phyloP scores from a whole-genome alignment of 1,140 invertebrate genomes.

The Saccostrea glomerata region DNA sequence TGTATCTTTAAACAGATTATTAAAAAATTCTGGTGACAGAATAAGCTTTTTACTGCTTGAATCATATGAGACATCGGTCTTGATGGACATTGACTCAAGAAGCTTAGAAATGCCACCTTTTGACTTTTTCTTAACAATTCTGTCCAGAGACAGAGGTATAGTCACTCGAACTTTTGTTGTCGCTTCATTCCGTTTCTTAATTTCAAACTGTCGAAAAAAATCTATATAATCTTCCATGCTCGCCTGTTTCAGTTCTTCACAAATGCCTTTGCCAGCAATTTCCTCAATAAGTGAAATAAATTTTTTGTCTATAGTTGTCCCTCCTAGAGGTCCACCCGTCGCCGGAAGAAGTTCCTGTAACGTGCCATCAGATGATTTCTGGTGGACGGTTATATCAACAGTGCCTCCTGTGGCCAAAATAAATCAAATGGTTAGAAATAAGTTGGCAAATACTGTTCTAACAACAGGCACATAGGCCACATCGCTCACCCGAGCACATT shows the following conservation, averaged over 20 bases:
- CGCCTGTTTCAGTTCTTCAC: neutral
- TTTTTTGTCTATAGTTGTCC: slow-evolving; percentile 30
- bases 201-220: slow-evolving; percentile 42
- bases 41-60: slow-evolving; percentile 36
- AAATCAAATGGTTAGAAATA: too few relatives aligned
- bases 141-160: neutral
- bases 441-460: too few relatives aligned
- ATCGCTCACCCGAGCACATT: too few relatives aligned
- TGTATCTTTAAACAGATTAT: slow-evolving; percentile 34
- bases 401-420: slow-evolving; percentile 36
- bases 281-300: neutral
- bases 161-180: slow-evolving; percentile 5
- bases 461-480: too few relatives aligned
- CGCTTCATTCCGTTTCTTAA: neutral
- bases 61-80: neutral
- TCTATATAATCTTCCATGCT: slow-evolving; percentile 17
- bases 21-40: slow-evolving; percentile 16
- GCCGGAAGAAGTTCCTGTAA: neutral
- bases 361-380: neutral
- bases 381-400: slow-evolving; percentile 43
- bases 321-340: slow-evolving; percentile 43
- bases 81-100: neutral
- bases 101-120: neutral
- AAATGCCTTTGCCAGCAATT: slow-evolving; percentile 32
- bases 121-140: neutral